These are phyloP conservation scores for Gymnogyps californianus DNA, from an alignment of 2,113 vertebrate species.

Conservation along the genomic window DNA sequence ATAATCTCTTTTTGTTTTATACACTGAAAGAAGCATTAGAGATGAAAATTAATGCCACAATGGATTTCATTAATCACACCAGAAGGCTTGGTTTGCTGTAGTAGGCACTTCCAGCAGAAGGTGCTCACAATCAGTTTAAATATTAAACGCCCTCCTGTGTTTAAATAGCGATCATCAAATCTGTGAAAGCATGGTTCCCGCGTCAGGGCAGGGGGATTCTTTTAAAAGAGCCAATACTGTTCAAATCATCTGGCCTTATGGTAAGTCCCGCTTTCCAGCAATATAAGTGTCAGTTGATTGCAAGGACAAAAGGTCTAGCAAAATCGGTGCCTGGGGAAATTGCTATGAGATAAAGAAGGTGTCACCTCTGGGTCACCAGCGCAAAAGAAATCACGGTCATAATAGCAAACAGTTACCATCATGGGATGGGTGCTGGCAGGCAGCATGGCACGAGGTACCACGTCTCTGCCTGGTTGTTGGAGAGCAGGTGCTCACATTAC, in stretches of 20 bases:
- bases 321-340: background rate
- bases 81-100: slow-evolving; percentile 33
- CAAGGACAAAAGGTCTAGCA: background rate
- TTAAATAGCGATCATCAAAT: background rate
- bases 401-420: background rate
- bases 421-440: background rate
- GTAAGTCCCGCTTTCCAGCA: background rate
- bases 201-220: fast-evolving
- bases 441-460: background rate
- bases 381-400: background rate
- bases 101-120: slow-evolving; percentile 50
- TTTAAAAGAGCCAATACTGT: background rate
- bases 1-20: slow-evolving; percentile 51
- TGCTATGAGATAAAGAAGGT: background rate
- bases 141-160: slow-evolving; percentile 11
- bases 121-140: slow-evolving; percentile 37
- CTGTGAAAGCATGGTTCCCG: background rate
- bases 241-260: background rate
- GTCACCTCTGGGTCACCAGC: background rate
- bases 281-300: background rate
- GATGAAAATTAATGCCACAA: slow-evolving; percentile 17
- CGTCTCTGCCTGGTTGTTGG: background rate
- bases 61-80: slow-evolving; percentile 52
- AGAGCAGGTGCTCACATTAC: background rate
- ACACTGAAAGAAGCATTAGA: slow-evolving; percentile 23